Percentiles rank a stretch among this genome's conserved stretches.
These are phyloP conservation scores for Oceanodroma tethys DNA, from an alignment of 2,113 vertebrate species.

Conservation along the genomic window DNA sequence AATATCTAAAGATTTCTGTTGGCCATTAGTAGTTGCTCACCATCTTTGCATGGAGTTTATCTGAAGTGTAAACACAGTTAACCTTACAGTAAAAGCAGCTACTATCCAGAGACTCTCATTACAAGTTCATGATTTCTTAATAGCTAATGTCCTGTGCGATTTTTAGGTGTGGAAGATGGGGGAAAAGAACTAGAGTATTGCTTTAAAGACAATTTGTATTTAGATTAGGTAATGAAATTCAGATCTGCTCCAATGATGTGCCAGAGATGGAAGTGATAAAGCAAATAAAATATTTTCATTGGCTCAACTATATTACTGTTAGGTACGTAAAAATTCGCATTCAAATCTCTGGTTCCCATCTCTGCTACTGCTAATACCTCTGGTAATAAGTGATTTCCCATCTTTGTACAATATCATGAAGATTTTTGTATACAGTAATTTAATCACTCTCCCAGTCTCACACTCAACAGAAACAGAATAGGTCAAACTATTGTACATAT, in stretches of 20 bases:
- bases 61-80: background rate
- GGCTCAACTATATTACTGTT: background rate
- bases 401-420: background rate
- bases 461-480: background rate
- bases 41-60: background rate
- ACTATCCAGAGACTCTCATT: background rate
- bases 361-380: background rate
- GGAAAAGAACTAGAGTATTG: background rate
- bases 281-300: background rate
- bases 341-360: background rate
- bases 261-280: background rate
- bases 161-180: background rate
- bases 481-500: background rate
- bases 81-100: background rate
- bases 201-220: background rate
- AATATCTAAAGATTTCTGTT: background rate
- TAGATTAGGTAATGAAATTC: background rate
- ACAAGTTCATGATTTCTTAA: background rate
- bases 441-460: background rate
- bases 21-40: background rate
- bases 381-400: background rate
- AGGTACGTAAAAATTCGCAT: fast-evolving
- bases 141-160: background rate
- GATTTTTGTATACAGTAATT: background rate
- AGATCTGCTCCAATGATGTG: background rate